Conservation (phyloP, 2,888 invertebrate species). For the Cerastoderma edule region DNA sequence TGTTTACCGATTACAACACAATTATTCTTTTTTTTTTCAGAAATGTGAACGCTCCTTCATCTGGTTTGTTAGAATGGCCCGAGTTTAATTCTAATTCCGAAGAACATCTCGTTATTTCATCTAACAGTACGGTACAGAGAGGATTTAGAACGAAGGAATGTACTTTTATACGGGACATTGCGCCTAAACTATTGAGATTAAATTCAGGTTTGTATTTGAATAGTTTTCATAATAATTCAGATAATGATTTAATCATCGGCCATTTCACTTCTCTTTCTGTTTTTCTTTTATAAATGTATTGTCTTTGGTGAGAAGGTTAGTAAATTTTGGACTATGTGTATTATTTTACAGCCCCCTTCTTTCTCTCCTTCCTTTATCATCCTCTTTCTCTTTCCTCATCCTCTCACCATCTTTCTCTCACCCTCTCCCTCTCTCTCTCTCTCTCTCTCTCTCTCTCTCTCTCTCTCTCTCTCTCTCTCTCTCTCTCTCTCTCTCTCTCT, state of each 20-base stretch:
- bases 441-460: background rate
- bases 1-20: no score
- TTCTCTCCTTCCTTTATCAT: background rate
- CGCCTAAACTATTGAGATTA: background rate
- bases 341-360: background rate
- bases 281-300: no score
- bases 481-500: background rate
- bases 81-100: slow-evolving; percentile 41
- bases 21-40: slow-evolving; percentile 7
- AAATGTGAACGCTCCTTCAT: slow-evolving; percentile 22
- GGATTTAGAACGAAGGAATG: slow-evolving; percentile 67
- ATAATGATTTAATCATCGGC: background rate
- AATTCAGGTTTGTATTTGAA: slow-evolving; percentile 12
- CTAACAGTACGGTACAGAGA: slow-evolving; percentile 30
- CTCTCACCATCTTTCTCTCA: background rate
- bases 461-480: background rate
- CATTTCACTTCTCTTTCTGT: no score
- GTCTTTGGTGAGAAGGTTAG: no score
- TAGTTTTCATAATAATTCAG: background rate
- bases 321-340: background rate
- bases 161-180: slow-evolving; percentile 58
- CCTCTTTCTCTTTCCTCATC: background rate
- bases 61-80: slow-evolving; percentile 47
- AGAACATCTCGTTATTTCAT: slow-evolving; percentile 49
- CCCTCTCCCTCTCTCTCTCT: background rate